Evolutionary conservation across 2,797 vertebrate genomes (phyloP), one percentile per base, ranked within the genome.

Genomic region (Hyperoplus immaculatus): DNA sequence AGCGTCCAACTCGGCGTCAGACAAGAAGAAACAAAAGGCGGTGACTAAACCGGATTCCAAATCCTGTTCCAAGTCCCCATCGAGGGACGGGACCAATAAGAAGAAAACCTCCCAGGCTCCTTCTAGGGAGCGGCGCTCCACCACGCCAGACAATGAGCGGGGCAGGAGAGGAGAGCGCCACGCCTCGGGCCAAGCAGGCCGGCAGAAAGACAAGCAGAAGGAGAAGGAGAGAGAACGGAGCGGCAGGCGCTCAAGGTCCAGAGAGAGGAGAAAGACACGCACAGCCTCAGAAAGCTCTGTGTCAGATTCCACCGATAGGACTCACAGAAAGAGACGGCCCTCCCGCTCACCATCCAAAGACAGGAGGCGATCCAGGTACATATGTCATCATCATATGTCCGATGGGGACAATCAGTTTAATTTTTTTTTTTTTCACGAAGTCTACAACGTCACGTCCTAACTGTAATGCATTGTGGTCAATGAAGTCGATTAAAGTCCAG

Each of bases 301-400:
- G 21, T 93, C 93, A 0, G 93, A 89, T 46, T 92, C 89, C 10
- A 84, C 94, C 1, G 95, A 95, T 21, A 93, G 88, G 5, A 89
- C 87, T 29, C 84, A 65, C 50, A 95, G 92, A 78, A 97, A 95
- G 86, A 96, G 84, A 84, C 82, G 16, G 0, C 88, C 43, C 0
- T 96, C 96, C 0, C 72, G 80, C 0, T 96, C 96, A 2, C 80
- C 88, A 42, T 95, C 95, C n/a, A 94, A 89, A 67, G 92, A 95
- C 3, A 91, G 89, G 53, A 92, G 93, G 14, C 89, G 29, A 13
- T 95, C 95, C 2, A 90, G 95, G 75, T 94, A 94, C 53, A 90
- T 88, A 36, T 74, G 13, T 56, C 38, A 57, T 18, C 11, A 29
- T 29, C 29, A 29, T 3, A 29, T 29, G 29, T 29, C 29, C 29